Evolutionary conservation across 2,888 invertebrate species (phyloP).

Genomic region (Drosophila siamana): DNA sequence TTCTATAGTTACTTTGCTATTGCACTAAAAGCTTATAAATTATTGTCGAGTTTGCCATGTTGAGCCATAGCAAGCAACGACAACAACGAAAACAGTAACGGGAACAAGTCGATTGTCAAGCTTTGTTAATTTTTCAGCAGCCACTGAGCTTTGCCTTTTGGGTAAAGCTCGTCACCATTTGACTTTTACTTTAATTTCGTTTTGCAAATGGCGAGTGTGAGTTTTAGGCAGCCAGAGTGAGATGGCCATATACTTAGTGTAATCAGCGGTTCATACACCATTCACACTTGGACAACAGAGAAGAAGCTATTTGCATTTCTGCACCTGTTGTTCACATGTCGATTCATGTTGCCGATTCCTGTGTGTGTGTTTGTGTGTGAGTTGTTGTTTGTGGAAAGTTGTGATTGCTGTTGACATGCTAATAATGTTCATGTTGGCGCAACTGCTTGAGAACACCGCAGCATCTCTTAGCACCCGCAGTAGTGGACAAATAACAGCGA

Average conservation of each 20-base stretch:
- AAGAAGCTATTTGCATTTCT: conserved; percentile 40
- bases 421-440: conserved; percentile 75
- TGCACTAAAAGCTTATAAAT: conserved; percentile 80
- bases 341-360: conserved; percentile 68
- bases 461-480: conserved; percentile 62
- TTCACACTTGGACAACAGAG: conserved; percentile 23
- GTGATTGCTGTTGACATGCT: conserved; percentile 75
- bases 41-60: conserved; percentile 63
- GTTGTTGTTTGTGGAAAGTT: conserved; percentile 66
- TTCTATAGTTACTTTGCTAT: conserved; percentile 56
- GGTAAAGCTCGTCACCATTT: conserved; percentile 29
- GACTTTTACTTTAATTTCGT: conserved; percentile 35
- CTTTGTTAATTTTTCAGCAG: conserved; percentile 71
- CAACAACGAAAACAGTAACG: conserved; percentile 23
- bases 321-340: conserved; percentile 50
- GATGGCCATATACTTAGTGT: conserved; percentile 24
- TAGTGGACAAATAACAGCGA: conserved; percentile 59
- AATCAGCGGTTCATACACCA: conserved; percentile 58
- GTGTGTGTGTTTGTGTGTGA: conserved; percentile 13
- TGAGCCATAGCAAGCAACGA: conserved; percentile 52
- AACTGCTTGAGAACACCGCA: conserved; percentile 54
- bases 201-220: conserved; percentile 5
- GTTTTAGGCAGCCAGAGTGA: neutral
- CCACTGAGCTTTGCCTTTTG: conserved; percentile 21
- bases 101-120: conserved; percentile 45